These are phyloP conservation scores for Phacellophora camtschatica DNA, from an alignment of 30 jellyfish, hydroid and myxozoan species.

Conservation along the genomic window DNA sequence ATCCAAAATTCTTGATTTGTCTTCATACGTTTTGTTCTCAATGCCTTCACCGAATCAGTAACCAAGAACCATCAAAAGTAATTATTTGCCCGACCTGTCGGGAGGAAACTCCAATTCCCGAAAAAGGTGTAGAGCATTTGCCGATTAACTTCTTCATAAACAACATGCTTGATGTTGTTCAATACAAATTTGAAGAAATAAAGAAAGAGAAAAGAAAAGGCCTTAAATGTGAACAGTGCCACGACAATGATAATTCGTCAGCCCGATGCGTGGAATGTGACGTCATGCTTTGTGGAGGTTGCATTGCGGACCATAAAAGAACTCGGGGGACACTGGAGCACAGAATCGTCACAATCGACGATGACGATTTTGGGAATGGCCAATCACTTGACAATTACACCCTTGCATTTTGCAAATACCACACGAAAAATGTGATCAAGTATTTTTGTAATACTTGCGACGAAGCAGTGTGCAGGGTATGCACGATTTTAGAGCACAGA, in stretches of 20 bases:
- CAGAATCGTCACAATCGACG: slow-evolving; percentile 72
- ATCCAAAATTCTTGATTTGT: slow-evolving; percentile 82
- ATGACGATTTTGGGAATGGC: slow-evolving; percentile 69
- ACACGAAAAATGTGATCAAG: slow-evolving; percentile 91
- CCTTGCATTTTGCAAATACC: slow-evolving; percentile 91
- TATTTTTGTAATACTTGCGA: slow-evolving; percentile 97
- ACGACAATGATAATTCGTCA: slow-evolving; percentile 81
- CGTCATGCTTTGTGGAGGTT: slow-evolving; percentile 77
- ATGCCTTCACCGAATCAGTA: slow-evolving; percentile 86
- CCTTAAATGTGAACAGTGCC: slow-evolving; percentile 91
- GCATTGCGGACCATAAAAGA: slow-evolving; percentile 94
- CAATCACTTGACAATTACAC: slow-evolving; percentile 87
- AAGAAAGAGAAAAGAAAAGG: slow-evolving; percentile 83
- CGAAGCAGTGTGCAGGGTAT: slow-evolving; percentile 96
- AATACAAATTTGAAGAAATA: slow-evolving; percentile 77
- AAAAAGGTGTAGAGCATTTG: slow-evolving; percentile 72
- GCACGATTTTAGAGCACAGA: slow-evolving; percentile 96
- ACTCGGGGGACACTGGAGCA: slow-evolving; percentile 89
- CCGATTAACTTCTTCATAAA: slow-evolving; percentile 84
- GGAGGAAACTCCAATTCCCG: slow-evolving; percentile 80
- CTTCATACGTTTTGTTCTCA: slow-evolving; percentile 95
- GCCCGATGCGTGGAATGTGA: slow-evolving; percentile 94
- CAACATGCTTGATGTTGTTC: slow-evolving; percentile 85
- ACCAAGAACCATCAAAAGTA: slow-evolving; percentile 71
- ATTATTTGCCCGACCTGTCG: slow-evolving; percentile 95